A percentile compares a stretch with the other conserved stretches of the same genome.
Conservation (phyloP, 2,888 invertebrate genomes). For the Callinectes sapidus region DNA sequence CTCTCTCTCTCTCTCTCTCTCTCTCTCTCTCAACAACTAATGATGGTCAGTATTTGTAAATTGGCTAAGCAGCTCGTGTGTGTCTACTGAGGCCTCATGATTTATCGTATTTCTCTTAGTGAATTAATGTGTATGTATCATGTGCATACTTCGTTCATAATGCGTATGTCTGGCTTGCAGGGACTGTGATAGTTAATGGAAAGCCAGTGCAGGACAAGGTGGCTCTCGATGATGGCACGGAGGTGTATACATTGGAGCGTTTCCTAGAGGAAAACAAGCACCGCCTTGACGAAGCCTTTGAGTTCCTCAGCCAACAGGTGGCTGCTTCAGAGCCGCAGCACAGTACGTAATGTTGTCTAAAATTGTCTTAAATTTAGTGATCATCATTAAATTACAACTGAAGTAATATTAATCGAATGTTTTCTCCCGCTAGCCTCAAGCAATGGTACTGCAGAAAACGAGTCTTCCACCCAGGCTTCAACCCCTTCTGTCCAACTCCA, state of each 20-base stretch:
- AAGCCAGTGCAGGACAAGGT: slow-evolving; percentile 45
- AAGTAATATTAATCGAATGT: background rate
- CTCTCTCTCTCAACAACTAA: too few relatives aligned
- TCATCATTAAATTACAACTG: background rate
- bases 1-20: too few relatives aligned
- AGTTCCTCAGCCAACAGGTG: slow-evolving; percentile 12
- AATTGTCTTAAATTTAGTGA: background rate
- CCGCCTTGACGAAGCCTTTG: slow-evolving; percentile 52
- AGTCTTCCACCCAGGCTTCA: background rate
- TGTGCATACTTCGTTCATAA: background rate
- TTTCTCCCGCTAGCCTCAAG: background rate
- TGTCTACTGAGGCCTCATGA: too few relatives aligned
- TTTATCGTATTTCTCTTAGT: background rate
- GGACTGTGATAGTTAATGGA: slow-evolving; percentile 49
- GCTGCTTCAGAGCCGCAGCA: background rate
- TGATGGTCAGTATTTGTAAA: too few relatives aligned
- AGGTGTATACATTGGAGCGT: slow-evolving; percentile 55
- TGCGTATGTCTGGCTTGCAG: slow-evolving; percentile 7
- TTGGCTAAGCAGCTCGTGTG: too few relatives aligned
- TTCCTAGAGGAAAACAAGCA: slow-evolving; percentile 50
- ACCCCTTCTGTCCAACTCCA: background rate
- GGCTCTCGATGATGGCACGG: slow-evolving; percentile 52
- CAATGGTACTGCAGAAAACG: background rate
- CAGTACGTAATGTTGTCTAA: too few relatives aligned
- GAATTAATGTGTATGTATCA: background rate